Evolutionary conservation across 2,888 invertebrate genomes (phyloP).

Genomic region (Nomada ferruginata): DNA sequence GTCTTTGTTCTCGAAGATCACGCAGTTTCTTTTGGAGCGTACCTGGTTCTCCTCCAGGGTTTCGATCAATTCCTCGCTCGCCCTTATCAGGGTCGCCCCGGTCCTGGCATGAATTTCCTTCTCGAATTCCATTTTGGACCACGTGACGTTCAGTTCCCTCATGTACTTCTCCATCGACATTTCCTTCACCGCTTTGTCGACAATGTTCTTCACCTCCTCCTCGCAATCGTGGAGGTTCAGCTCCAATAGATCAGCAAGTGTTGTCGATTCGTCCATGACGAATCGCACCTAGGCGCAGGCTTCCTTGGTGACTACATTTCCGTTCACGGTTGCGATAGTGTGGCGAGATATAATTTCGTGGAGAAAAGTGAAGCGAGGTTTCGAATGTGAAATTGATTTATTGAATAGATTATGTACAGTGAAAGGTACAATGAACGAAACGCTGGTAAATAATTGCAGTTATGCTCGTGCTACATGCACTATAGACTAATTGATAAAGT

Average conservation of each 20-base stretch:
- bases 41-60: conserved; percentile 99
- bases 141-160: conserved; percentile 94
- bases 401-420: conserved; percentile 52
- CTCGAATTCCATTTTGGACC: conserved; percentile 97
- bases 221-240: conserved; percentile 98
- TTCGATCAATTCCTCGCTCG: conserved; percentile 98
- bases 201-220: conserved; percentile 98
- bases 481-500: not conserved
- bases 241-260: conserved; percentile 95
- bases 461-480: conserved; percentile 26
- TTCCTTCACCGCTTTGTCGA: conserved; percentile 99
- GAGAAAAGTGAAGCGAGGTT: conserved; percentile 23
- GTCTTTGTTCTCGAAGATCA: no score
- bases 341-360: not conserved
- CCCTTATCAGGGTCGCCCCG: conserved; percentile 92
- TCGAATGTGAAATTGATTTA: conserved; percentile 46
- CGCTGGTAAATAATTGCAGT: not conserved
- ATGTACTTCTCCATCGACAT: conserved; percentile 99
- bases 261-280: conserved; percentile 96
- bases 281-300: conserved; percentile 90
- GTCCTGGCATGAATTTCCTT: conserved; percentile 95
- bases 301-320: not conserved
- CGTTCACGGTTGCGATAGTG: not conserved
- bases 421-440: conserved; percentile 26
- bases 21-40: not conserved